Percentiles rank a stretch among this genome's conserved stretches.
Evolutionary conservation across 2,113 vertebrate genomes (phyloP).

Genomic region (Elephantulus edwardii): DNA sequence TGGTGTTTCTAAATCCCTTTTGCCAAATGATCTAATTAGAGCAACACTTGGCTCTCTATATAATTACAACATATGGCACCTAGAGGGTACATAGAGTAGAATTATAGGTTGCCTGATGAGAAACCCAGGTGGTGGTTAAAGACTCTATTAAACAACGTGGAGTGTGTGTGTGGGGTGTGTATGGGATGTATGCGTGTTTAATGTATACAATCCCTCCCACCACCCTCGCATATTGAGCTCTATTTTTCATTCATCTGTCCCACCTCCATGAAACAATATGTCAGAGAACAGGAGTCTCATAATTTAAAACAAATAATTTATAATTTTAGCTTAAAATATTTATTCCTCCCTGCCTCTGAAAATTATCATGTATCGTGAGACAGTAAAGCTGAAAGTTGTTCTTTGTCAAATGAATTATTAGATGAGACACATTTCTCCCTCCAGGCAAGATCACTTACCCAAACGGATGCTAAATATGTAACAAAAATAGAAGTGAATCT

Average conservation of each 20-base stretch:
- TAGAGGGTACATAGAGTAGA: slow-evolving; percentile 52
- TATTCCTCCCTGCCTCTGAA: not conserved
- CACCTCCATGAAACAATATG: slow-evolving; percentile 19
- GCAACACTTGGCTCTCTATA: slow-evolving; percentile 61
- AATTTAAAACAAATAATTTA: slow-evolving; percentile 24
- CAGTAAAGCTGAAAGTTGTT: accelerated
- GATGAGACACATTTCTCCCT: accelerated
- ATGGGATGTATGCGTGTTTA: not conserved
- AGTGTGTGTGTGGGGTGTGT: not conserved
- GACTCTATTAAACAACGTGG: slow-evolving; percentile 50
- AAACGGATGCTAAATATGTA: not conserved
- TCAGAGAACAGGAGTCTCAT: not conserved
- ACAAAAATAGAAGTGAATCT: not conserved
- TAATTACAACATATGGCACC: slow-evolving; percentile 53
- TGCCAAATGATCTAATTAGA: slow-evolving; percentile 74
- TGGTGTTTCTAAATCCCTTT: slow-evolving; percentile 66
- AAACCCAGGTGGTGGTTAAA: slow-evolving; percentile 63
- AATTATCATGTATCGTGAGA: accelerated
- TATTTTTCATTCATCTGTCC: not conserved
- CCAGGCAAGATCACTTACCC: not conserved
- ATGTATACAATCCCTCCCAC: not conserved
- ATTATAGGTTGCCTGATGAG: slow-evolving; percentile 55
- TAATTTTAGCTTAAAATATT: slow-evolving; percentile 17
- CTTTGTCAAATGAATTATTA: accelerated
- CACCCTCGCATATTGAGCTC: slow-evolving; percentile 8